Base-by-base conservation (phyloP, 2,797 vertebrate species). In the Prunella strophiata region DNA sequence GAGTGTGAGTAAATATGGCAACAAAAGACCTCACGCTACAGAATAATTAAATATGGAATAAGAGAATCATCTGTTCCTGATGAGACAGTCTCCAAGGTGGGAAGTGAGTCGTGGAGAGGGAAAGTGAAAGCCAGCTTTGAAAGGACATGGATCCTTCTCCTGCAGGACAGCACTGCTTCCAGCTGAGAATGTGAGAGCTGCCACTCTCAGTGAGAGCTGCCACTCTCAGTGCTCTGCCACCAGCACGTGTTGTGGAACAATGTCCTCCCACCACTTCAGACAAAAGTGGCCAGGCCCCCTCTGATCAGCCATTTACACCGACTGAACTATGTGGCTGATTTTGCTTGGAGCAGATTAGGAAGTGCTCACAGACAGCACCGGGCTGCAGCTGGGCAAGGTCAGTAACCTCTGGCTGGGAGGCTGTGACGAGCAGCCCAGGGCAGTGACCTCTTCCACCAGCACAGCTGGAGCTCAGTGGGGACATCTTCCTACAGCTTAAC, bases 121-220 rank as follows among this genome's bases (percentile, higher is more conserved):
- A 48, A 89, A 66, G 13, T 10, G 16, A 71, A 40, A 80, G 42
- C 11, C 34, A 68, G 16, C 45, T 73, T 38, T 40, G 40, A 66
- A 38, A 29, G 30, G 38, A 40, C 42, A 22, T 7, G 9, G 34
- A 68, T 34, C 20, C 34, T 74, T 36, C 59, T 80, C 50, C 45
- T 0, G 0, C 11, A 8, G 71, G 29, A 59, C 0, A 0, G 26
- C 65, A 80, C 23, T 0, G 3, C 66, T 58, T 26, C 47, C 1
- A 2, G 59, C 26, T 14, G 26, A 47, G 42, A 71, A 48, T 3
- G 30, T 9, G 10, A 61, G 34, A 63, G 34, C 29, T 51, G 30
- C 47, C 1, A 3, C 54, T 40, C 15, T 58, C 43, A 32, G 25
- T 0, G 1, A 61, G 34, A 63, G 34, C 29, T 51, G 30, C 47